phyloP scores from a whole-genome alignment of 2,797 vertebrate species.

The Amniataba percoides region DNA sequence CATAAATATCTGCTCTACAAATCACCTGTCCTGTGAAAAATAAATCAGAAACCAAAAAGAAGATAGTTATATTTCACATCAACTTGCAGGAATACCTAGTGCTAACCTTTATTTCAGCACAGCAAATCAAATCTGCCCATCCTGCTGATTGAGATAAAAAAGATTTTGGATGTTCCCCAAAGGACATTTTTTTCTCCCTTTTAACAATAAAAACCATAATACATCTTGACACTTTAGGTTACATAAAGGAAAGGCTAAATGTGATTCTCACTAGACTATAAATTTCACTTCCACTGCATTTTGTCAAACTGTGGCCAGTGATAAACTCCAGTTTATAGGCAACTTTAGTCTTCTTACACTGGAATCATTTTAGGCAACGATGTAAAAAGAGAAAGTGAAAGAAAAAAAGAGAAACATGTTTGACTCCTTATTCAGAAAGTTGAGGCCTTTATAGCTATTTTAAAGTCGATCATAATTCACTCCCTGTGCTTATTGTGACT shows the following conservation, averaged over 20 bases:
- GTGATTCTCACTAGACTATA: background rate
- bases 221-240: background rate
- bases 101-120: background rate
- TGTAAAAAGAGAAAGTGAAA: too few relatives aligned
- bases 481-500: constrained; percentile 1
- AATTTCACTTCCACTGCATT: background rate
- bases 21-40: background rate
- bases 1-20: background rate
- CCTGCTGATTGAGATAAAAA: background rate
- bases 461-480: background rate
- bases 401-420: constrained; percentile 21
- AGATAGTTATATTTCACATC: background rate
- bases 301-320: background rate
- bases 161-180: background rate
- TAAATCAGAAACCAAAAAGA: background rate
- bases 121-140: background rate
- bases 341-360: constrained; percentile 14
- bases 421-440: constrained; percentile 14
- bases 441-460: constrained; percentile 7
- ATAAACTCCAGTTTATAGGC: constrained; percentile 14
- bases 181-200: background rate
- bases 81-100: background rate
- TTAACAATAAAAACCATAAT: background rate
- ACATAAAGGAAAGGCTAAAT: background rate
- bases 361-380: background rate